Conservation (phyloP, 2,797 vertebrate genomes). For the Malurus splendens region DNA sequence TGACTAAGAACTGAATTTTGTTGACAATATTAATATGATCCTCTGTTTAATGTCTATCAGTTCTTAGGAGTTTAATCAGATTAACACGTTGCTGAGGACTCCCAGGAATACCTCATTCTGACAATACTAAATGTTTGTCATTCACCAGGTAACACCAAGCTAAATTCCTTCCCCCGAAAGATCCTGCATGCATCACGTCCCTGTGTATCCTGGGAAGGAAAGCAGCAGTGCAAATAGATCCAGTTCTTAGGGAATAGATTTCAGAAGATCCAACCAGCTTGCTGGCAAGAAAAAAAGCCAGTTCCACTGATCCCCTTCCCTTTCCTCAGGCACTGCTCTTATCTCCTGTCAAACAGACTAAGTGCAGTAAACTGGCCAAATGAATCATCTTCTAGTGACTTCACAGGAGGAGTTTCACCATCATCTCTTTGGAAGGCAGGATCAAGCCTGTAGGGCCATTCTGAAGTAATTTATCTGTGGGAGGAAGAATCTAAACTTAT, state of each 20-base stretch:
- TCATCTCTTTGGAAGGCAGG: not conserved
- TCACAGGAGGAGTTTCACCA: not conserved
- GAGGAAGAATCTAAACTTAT: not conserved
- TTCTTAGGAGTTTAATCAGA: not conserved
- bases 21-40: not conserved
- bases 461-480: not conserved
- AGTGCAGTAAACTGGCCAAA: not conserved
- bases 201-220: not conserved
- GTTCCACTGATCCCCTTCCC: not conserved
- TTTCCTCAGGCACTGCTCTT: not conserved
- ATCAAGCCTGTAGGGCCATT: not conserved
- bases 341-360: not conserved
- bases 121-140: not conserved
- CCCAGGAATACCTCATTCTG: not conserved
- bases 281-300: not conserved
- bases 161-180: not conserved
- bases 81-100: not conserved
- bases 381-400: not conserved
- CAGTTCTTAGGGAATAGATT: not conserved
- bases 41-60: not conserved
- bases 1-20: not conserved
- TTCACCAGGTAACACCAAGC: not conserved
- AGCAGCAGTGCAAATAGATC: not conserved
- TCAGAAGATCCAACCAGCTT: not conserved
- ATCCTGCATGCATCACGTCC: accelerated